Conservation (phyloP, 2,797 vertebrate genomes). For the Mycteria americana region DNA sequence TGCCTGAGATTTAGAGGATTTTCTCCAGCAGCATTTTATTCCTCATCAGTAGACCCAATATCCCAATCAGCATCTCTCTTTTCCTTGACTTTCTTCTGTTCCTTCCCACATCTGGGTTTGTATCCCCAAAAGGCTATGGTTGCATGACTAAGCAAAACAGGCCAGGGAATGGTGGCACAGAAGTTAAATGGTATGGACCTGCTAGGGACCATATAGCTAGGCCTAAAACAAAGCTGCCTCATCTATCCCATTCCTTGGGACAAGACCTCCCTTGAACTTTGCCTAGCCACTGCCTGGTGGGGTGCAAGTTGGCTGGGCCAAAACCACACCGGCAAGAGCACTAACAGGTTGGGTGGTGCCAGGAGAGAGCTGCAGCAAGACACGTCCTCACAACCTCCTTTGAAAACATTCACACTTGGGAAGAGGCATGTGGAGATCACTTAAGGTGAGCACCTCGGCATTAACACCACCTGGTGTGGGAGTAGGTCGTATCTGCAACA, state of each 20-base stretch:
- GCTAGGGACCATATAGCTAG: not conserved
- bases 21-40: not conserved
- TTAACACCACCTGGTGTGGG: not conserved
- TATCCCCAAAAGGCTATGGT: not conserved
- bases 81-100: not conserved
- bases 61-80: not conserved
- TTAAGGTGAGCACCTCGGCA: not conserved
- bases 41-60: not conserved
- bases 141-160: not conserved
- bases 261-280: not conserved
- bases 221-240: not conserved
- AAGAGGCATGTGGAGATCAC: not conserved
- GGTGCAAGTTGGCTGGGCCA: not conserved
- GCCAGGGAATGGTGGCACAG: not conserved
- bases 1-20: not conserved
- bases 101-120: not conserved
- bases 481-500: not conserved
- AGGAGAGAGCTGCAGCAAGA: not conserved
- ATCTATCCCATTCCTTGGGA: not conserved
- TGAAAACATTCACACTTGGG: not conserved
- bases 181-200: not conserved
- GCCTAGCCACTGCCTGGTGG: not conserved
- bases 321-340: not conserved
- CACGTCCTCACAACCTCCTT: not conserved
- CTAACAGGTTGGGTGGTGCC: not conserved